Conservation (phyloP, 2,888 invertebrate genomes). For the Bimastos eiseni region DNA sequence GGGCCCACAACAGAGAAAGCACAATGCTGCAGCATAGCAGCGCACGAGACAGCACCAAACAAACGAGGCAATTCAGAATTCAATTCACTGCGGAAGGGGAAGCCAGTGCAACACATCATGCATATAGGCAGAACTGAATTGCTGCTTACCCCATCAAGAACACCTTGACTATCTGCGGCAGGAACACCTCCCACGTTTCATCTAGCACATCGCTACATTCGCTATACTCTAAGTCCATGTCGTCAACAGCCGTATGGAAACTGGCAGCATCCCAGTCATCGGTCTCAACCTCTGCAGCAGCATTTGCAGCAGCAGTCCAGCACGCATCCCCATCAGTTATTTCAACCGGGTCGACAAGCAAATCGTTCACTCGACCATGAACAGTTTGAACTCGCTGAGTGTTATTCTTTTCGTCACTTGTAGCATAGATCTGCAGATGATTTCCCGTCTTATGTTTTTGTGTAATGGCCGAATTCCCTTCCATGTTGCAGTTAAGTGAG, state of each 20-base stretch:
- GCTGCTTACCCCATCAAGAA: constrained; percentile 21
- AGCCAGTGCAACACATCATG: no score
- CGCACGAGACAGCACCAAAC: no score
- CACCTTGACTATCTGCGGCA: neutral
- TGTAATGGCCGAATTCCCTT: neutral
- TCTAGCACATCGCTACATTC: constrained; percentile 1
- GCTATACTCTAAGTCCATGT: constrained; percentile 20
- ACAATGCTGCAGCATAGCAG: no score
- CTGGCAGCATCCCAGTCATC: constrained; percentile 15
- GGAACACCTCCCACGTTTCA: neutral
- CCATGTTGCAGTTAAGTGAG: neutral
- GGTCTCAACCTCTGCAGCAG: neutral
- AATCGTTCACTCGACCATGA: neutral
- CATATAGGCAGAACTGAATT: neutral
- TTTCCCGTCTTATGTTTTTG: neutral
- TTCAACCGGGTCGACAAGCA: neutral
- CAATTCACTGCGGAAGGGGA: no score
- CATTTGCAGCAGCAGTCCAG: constrained; percentile 2
- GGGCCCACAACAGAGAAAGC: no score
- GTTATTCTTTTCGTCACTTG: neutral
- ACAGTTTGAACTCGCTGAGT: neutral
- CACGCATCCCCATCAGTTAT: neutral
- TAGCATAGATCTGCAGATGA: neutral
- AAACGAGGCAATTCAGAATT: no score
- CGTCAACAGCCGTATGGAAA: constrained; percentile 24